Evolutionary conservation across 2,113 vertebrate species (phyloP).

Genomic region (Centrocercus urophasianus): DNA sequence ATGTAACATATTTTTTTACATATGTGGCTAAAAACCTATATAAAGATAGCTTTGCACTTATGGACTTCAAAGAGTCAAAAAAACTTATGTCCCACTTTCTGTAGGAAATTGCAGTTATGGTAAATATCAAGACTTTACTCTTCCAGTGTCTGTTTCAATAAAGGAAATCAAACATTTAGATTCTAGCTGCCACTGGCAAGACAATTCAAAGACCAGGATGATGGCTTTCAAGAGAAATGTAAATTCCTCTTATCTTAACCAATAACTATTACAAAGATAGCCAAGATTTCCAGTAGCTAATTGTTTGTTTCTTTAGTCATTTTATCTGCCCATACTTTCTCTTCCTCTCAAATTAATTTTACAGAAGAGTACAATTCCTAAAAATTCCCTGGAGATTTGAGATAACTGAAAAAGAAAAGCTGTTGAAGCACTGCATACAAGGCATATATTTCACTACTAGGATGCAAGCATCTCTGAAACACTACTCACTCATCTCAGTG

Average conservation of each 20-base stretch:
- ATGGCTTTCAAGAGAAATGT: background rate
- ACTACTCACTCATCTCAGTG: background rate
- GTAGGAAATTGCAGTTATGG: background rate
- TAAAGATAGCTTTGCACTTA: background rate
- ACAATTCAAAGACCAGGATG: background rate
- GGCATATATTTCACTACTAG: background rate
- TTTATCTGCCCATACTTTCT: background rate
- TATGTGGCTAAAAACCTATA: background rate
- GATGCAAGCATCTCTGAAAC: background rate
- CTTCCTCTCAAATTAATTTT: conserved; percentile 59
- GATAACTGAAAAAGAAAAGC: background rate
- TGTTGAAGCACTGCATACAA: background rate
- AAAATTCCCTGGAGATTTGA: background rate
- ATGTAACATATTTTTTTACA: background rate
- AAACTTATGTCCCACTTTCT: background rate
- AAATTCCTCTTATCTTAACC: background rate
- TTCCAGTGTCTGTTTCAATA: background rate
- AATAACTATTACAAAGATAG: background rate
- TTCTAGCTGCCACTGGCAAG: background rate
- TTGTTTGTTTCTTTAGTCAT: background rate
- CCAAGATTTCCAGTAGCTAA: background rate
- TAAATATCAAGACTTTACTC: background rate
- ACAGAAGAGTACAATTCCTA: background rate
- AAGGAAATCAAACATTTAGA: conserved; percentile 14
- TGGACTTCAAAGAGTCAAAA: background rate